A percentile compares a stretch with the other conserved stretches of the same genome.
These are phyloP conservation scores for Todus mexicanus DNA, from an alignment of 2,797 vertebrate genomes.

Conservation along the genomic window DNA sequence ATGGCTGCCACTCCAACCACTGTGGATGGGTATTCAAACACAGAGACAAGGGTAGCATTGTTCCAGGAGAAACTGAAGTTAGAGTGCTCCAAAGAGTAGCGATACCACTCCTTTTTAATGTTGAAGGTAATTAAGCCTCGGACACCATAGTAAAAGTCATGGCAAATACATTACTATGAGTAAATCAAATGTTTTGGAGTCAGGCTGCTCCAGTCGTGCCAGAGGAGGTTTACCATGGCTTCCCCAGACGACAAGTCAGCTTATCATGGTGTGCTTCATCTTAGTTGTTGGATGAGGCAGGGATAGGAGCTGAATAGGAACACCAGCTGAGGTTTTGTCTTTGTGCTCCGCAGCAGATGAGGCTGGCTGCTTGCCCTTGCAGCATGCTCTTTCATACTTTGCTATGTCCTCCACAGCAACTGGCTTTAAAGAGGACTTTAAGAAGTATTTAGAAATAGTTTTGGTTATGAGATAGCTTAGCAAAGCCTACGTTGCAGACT, in stretches of 20 bases:
- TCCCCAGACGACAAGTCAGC: not conserved
- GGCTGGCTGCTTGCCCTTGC: not conserved
- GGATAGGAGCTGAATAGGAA: not conserved
- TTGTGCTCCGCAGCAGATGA: not conserved
- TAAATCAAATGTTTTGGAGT: not conserved
- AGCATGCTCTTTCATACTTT: not conserved
- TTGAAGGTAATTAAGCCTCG: not conserved
- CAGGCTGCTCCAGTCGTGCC: not conserved
- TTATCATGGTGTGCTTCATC: accelerated
- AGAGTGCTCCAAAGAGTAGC: not conserved
- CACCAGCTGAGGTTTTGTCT: not conserved
- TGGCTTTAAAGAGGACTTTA: not conserved
- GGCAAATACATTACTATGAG: not conserved
- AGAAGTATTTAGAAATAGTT: not conserved
- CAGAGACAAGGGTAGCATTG: accelerated
- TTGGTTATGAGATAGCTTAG: not conserved
- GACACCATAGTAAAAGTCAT: not conserved
- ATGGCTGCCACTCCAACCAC: not conserved
- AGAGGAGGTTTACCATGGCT: not conserved
- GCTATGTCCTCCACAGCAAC: not conserved
- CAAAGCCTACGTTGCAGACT: not conserved
- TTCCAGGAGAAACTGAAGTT: not conserved
- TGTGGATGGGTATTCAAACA: not conserved
- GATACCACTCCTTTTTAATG: not conserved
- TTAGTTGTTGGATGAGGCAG: not conserved